These are phyloP conservation scores for Rhinogobius similis DNA, from an alignment of 2,113 vertebrate genomes.

Conservation along the genomic window DNA sequence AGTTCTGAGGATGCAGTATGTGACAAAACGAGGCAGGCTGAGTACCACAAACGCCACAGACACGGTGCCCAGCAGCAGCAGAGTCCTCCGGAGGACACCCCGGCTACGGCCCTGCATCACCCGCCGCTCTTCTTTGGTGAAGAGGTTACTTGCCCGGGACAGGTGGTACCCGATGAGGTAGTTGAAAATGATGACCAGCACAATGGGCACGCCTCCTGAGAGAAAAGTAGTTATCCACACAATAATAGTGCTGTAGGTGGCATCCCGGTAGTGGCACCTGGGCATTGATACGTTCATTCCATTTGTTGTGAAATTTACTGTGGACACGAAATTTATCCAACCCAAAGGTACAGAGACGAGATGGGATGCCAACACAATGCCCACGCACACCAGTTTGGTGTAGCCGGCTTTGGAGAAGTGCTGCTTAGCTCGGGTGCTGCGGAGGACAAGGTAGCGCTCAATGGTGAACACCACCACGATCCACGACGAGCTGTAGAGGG, in stretches of 20 bases:
- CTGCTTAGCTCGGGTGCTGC: constrained; percentile 53
- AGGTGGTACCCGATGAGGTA: constrained; percentile 74
- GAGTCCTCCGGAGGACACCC: constrained; percentile 65
- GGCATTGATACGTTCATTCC: constrained; percentile 55
- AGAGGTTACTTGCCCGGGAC: constrained; percentile 60
- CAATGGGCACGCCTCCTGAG: constrained; percentile 75
- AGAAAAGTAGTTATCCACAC: constrained; percentile 79
- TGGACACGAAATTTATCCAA: constrained; percentile 73
- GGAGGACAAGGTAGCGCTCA: constrained; percentile 77
- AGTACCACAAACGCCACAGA: constrained; percentile 74
- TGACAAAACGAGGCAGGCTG: constrained; percentile 77
- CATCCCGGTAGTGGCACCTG: constrained; percentile 67
- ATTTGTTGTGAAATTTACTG: constrained; percentile 44
- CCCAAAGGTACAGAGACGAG: constrained; percentile 70
- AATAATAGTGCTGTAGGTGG: constrained; percentile 64
- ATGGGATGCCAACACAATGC: constrained; percentile 70
- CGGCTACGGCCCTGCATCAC: constrained; percentile 58
- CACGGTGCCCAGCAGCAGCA: constrained; percentile 72
- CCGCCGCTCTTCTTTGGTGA: constrained; percentile 73
- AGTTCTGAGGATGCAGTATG: constrained; percentile 81
- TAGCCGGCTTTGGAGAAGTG: constrained; percentile 61
- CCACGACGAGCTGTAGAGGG: constrained; percentile 78
- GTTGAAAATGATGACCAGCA: constrained; percentile 78
- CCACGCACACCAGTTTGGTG: constrained; percentile 61
- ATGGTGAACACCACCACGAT: constrained; percentile 80